Base-by-base conservation (phyloP, 2,888 invertebrate genomes). In the Nebria brevicollis region DNA sequence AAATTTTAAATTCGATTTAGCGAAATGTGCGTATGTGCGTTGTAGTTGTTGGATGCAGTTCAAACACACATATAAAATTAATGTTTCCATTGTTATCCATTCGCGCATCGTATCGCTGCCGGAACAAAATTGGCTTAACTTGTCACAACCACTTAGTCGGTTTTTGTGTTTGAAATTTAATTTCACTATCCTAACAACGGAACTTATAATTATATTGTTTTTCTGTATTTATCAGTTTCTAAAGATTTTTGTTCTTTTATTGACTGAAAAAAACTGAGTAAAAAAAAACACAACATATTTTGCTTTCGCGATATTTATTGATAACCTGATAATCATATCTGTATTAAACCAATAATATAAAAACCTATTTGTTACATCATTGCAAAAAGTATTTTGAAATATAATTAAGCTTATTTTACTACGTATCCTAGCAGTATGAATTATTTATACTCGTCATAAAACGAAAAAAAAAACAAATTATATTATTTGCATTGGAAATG, bases 1-100 rank as follows among this genome's bases (percentile, higher is more conserved):
- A 88, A 89, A 89, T 89, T 88, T 88, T 89, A 88, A 89, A 89
- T 88, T 88, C 85, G 87, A 89, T 89, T 89, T 88, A 85, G 86
- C 86, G 86, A 75, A 25, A 25, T 66, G 25, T 66, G 66, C 15
- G 66, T 70, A 34, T 70, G 66, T 70, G 13, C 15, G 70, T 70
- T 70, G 5, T 15, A 26, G 11, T 34, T 11, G 70, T 70, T 70
- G 70, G 54, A 54, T 54, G 54, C 7, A 54, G 54, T 54, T 54
- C 54, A 54, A 54, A 54, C 54, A 54, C 54, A 54, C 54, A 54
- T 54, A 54, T 13, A 70, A 66, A 70, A 70, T 70, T 70, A 70
- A 70, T 70, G 70, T 70, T 70, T 70, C 54, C 70, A 70, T 70
- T 70, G 70, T 70, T 34, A 66, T 66, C 66, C 66, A 70, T 70